Base-by-base conservation (phyloP, 2,888 invertebrate species). In the Biston stratarius region DNA sequence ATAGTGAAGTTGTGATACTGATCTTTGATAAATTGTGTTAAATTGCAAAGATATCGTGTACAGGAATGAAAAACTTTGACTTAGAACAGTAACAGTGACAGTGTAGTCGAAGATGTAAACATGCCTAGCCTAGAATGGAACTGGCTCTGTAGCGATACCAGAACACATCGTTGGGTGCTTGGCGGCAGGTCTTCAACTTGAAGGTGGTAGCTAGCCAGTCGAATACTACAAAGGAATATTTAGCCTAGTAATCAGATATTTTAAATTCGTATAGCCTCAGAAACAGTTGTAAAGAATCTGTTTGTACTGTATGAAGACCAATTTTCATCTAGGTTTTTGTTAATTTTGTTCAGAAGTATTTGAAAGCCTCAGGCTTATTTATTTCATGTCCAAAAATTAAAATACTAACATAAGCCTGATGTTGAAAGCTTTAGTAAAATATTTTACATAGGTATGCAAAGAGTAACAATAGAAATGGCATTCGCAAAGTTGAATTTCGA, bases 361-460 rank as follows among this genome's bases (percentile, higher is more conserved):
- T 70, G 68, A 74, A 70, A 77, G 77, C 82, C 77, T 72, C 74
- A 64, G 79, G 83, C 81, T 77, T 82, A 82, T 82, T 79, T 77
- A 71, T 69, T 78, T 78, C 79, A 70, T 68, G 70, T 70, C 69
- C 65, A 71, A 71, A 76, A 77, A 77, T 69, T 71, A 24, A 74
- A 80, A 77, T 11, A 57, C 10, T 74, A 58, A 57, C n/a, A 71
- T 67, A 70, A 49, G 51, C 58, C 58, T 68, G 68, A 69, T 73
- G 64, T 51, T 42, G 57, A 62, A 64, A 57, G 57, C 60, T 62
- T 70, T 72, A 66, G 63, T 65, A 51, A 65, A 69, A 67, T 44
- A 44, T 15, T 56, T 57, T 61, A n/a, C n/a, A n/a, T n/a, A 44
- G 38, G 55, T 38, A 55, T 49, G 40, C 24, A n/a, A 52, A 36